Conservation (phyloP, 2,797 vertebrate species). For the Rhinoraja longicauda region DNA sequence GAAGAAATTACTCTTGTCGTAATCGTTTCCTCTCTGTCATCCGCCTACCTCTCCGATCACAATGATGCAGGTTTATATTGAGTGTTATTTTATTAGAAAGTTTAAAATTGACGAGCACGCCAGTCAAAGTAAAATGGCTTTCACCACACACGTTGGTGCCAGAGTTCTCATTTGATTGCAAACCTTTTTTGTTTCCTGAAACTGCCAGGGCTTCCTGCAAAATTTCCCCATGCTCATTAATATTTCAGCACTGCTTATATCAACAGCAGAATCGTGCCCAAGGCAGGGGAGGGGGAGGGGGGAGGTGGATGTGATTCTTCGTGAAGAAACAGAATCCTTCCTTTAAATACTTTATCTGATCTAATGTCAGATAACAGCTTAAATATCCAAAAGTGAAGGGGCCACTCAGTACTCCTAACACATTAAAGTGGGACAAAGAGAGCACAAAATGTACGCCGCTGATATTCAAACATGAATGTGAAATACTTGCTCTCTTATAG, state of each 20-base stretch:
- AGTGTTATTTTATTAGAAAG: not conserved
- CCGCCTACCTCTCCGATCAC: not conserved
- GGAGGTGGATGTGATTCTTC: constrained; percentile 45
- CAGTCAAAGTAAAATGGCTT: not conserved
- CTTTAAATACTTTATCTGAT: constrained; percentile 50
- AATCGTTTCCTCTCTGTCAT: not conserved
- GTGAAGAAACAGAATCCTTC: constrained; percentile 49
- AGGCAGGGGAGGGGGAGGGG: constrained; percentile 42
- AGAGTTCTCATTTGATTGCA: constrained; percentile 18
- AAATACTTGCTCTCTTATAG: not conserved
- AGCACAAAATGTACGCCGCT: not conserved
- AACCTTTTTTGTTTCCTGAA: constrained; percentile 42
- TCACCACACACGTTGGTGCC: not conserved
- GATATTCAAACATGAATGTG: not conserved
- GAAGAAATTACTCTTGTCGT: not conserved
- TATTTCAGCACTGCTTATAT: constrained; percentile 50
- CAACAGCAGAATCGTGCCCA: constrained; percentile 49
- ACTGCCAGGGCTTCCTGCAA: constrained; percentile 50
- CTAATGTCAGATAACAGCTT: constrained; percentile 44
- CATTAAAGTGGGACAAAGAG: not conserved
- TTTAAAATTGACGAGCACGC: not conserved
- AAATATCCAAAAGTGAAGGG: not conserved
- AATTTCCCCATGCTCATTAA: constrained; percentile 54
- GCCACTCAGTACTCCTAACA: not conserved
- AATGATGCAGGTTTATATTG: not conserved